Evolutionary conservation across 2,797 vertebrate species (phyloP), one percentile per base, ranked within the genome.

Genomic region (Ambastaia sidthimunki): DNA sequence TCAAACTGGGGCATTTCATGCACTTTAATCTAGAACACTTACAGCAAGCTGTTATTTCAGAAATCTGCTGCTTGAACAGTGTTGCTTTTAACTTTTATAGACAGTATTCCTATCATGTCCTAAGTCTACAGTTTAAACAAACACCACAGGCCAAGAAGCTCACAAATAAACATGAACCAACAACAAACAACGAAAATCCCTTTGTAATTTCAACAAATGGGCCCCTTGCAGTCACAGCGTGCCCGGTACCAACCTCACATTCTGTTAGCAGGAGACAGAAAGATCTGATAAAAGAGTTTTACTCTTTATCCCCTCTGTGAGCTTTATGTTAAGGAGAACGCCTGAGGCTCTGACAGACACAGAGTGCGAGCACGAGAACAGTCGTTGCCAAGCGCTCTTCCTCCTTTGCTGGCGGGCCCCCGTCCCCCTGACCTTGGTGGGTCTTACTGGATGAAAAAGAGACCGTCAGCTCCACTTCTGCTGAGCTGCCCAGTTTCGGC

Each of bases 181-280:
- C 18, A 67, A 67, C n/a, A 44, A 60, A 87, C 86, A 90, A 62
- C 37, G 88, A 87, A 84, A 90, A 90, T 91, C 89, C 89, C 89
- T 90, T 90, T 83, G 88, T 88, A 83, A 85, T 82, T 89, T 85
- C 90, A 91, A 90, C 89, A 88, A 92, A 93, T 71, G 86, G 63
- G 80, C 83, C 84, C 85, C 88, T 78, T 69, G 87, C 90, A 91
- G 88, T 91, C 88, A 89, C 60, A 75, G 60, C 52, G 62, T 86
- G 74, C 66, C 69, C 67, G 52, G 47, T 44, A 71, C 59, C 78
- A 74, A 80, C 80, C 81, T 62, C 60, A 76, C 86, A 82, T 83
- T 81, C 69, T 80, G 83, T 82, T 86, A 79, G 80, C 86, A 78
- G 5, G 75, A 85, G 50, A 83, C 89, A 84, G 78, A 74, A 63